Base-by-base conservation (phyloP, 2,888 invertebrate species). In the Plagiodera versicolora region DNA sequence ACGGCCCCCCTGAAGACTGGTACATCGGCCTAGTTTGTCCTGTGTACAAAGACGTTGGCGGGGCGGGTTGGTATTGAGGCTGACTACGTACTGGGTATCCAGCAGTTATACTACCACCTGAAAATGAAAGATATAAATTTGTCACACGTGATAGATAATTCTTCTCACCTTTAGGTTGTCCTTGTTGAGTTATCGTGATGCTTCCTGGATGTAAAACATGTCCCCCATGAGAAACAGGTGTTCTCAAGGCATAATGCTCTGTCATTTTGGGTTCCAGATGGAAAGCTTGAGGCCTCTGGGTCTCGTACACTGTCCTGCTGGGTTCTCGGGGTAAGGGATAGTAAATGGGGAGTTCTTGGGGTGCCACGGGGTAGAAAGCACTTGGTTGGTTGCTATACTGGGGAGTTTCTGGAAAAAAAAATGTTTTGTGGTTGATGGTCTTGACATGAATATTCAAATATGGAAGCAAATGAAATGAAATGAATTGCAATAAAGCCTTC, bases 51-150 rank as follows among this genome's bases (percentile, higher is more conserved):
- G 79, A 74, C 20, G 79, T 70, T 8, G 75, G 74, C 0, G 75
- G 68, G 4, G 77, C 74, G 18, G 73, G 74, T 19, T 74, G 77
- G n/a, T 67, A 60, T 58, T 79, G 77, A 52, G 79, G 77, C 59
- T 80, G 84, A 58, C 87, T 86, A 66, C 91, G 86, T 1, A 92
- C 90, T 0, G 92, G 91, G 83, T 92, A 94, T 1, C 92, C 92
- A 62, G 92, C 89, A 0, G 92, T 90, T 63, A 94, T 93, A 72
- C 91, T 90, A 62, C 92, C 91, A 0, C 68, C 70, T 68, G 16
- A 11, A 53, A 20, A n/a, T 11, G n/a, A n/a, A n/a, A n/a, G n/a
- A n/a, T n/a, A n/a, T n/a, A n/a, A n/a, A n/a, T n/a, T n/a, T n/a
- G n/a, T n/a, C n/a, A n/a, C n/a, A n/a, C n/a, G n/a, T n/a, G n/a